Percentiles rank a stretch among this genome's conserved stretches.
phyloP scores from a whole-genome alignment of 2,113 vertebrate species.

The Eretmochelys imbricata region DNA sequence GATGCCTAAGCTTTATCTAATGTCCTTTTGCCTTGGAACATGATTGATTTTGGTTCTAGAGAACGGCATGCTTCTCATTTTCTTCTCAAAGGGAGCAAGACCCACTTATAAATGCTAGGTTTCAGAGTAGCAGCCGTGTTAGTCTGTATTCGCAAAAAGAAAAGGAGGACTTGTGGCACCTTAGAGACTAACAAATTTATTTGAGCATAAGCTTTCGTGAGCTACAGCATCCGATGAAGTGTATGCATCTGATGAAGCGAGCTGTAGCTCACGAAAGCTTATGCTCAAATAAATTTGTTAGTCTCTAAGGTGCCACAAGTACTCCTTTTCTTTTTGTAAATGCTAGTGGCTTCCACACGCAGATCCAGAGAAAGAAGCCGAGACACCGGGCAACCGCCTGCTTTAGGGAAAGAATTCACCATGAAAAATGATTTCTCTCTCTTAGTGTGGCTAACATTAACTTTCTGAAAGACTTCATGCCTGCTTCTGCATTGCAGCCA shows the following conservation, averaged over 20 bases:
- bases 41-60: neutral
- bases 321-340: neutral
- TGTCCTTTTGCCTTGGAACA: neutral
- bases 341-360: neutral
- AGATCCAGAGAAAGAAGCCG: conserved; percentile 5
- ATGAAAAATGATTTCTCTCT: conserved; percentile 54
- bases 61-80: neutral
- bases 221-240: no score
- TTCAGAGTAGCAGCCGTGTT: no score
- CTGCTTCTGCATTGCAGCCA: neutral
- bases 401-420: conserved; percentile 52
- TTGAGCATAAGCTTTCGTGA: no score
- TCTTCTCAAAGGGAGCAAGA: conserved; percentile 42
- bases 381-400: conserved; percentile 48
- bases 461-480: conserved; percentile 14
- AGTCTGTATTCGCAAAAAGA: no score
- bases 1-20: neutral
- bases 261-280: no score
- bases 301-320: no score
- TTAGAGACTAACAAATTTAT: no score
- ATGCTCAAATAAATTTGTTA: no score
- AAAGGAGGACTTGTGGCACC: no score
- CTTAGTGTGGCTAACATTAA: neutral
- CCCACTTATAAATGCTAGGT: conserved; percentile 8
- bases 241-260: no score